Base-by-base conservation (phyloP, 2,113 vertebrate genomes). In the Sinocyclocheilus anshuiensis region DNA sequence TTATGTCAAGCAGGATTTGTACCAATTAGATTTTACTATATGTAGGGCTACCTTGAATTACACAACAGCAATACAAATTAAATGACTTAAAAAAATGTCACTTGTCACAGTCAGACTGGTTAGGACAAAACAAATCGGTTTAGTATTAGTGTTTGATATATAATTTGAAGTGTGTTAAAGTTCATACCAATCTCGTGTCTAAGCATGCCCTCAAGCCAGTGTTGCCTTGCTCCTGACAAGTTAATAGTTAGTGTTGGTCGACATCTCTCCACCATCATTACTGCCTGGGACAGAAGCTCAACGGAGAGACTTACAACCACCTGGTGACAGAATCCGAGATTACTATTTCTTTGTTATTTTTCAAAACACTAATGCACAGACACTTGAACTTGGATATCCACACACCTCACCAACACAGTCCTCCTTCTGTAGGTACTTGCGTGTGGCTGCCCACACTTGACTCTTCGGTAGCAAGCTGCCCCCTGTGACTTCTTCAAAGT, bases 171-270 rank as follows among this genome's bases (percentile, higher is more conserved):
- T 39, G n/a, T 67, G 42, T 77, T 89, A 29, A 10, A n/a, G 22
- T 61, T n/a, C 74, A 13, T 92, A 99, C 97, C 97, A 84, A 99
- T 99, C 93, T 99, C 98, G 0, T 99, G 98, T 69, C 97, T 96
- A 86, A 99, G 94, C 97, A 99, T 97, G 89, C 98, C 97, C 91
- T 99, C 98, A 90, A 99, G 92, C 98, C 98, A 99, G 91, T 97
- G 95, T 93, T 99, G 97, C 12, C 98, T 95, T 2, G 98, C 98
- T 87, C 97, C 97, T 0, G 96, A 93, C 89, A 99, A 92, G 95
- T 98, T 99, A 90, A 99, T 99, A 86, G 96, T 98, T 87, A 99
- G 67, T 0, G 98, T 99, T 0, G 97, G 98, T 39, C 98, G 94
- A 81, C 97, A 97, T 92, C 96, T 97, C 93, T 99, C 97, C 93